A percentile compares a stretch with the other conserved stretches of the same genome.
Evolutionary conservation across 2,888 invertebrate genomes (phyloP).

Genomic region (Lamellibrachia satsuma): DNA sequence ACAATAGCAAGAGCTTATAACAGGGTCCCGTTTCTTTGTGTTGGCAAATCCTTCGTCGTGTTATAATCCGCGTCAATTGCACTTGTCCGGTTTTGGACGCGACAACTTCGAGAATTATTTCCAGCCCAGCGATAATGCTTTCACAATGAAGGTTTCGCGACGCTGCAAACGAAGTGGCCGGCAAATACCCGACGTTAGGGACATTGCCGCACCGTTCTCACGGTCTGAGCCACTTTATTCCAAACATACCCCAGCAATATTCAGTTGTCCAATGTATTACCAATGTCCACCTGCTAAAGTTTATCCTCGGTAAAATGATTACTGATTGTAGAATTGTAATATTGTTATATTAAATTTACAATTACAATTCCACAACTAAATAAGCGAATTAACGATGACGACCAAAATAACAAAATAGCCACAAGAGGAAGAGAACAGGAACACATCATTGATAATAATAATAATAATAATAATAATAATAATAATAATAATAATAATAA

Average conservation of each 20-base stretch:
- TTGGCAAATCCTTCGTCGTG: background rate
- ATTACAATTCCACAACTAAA: too few relatives aligned
- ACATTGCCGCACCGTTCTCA: background rate
- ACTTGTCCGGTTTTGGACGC: conserved; percentile 5
- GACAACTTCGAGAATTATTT: conserved; percentile 13
- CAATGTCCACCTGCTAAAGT: background rate
- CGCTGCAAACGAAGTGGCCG: background rate
- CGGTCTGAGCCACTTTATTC: background rate
- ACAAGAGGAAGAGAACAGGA: too few relatives aligned
- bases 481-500: too few relatives aligned
- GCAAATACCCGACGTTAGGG: background rate
- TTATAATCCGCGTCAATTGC: conserved; percentile 13
- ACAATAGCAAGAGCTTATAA: background rate
- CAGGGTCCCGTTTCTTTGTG: conserved; percentile 9
- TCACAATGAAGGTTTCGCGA: background rate
- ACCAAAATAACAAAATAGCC: too few relatives aligned
- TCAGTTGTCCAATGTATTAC: background rate
- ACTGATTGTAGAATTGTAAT: background rate
- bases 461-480: too few relatives aligned
- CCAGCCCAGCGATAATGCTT: background rate
- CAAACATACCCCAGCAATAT: background rate
- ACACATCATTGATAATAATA: too few relatives aligned
- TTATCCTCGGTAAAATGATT: background rate
- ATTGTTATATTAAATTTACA: background rate
- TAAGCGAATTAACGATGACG: too few relatives aligned